Base-by-base conservation (phyloP, 2,113 vertebrate species). In the Bucco capensis region DNA sequence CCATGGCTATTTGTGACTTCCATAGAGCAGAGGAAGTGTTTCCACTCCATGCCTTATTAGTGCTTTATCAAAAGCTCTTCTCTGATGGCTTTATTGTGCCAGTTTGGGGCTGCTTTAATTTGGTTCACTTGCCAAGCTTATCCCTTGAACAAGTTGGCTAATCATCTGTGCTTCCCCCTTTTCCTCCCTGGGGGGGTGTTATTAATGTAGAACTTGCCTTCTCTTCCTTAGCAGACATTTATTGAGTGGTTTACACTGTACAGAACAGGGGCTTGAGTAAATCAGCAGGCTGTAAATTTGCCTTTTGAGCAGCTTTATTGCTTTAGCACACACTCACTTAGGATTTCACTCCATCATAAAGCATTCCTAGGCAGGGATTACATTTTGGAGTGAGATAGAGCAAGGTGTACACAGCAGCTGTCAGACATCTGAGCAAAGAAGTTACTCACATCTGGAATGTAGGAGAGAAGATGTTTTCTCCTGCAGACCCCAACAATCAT, bases 81-180 rank as follows among this genome's bases (percentile, higher is more conserved):
- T 61, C 37, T 87, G 72, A 69, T 56, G 60, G 67, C 54, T 94
- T 88, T 93, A 71, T 94, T 46, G 42, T 31, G 51, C 27, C 47
- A 51, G n/a, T n/a, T n/a, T n/a, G n/a, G n/a, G n/a, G n/a, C n/a
- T n/a, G n/a, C n/a, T n/a, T n/a, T n/a, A n/a, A n/a, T n/a, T n/a
- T n/a, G n/a, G 90, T 96, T 97, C 33, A 38, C 96, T 91, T 95
- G 93, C 91, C 90, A 96, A 91, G 84, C 93, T 95, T 92, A 91
- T 96, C 97, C 93, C 76, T 94, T 75, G 94, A 96, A 94, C 87
- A 94, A 83, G 77, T 96, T 96, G 86, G 76, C 73, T 95, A 95
- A 97, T 94, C 66, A 87, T 96, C 93, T 95, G 47, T n/a, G 18
- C 96, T 89, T 95, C 92, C 92, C 57, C 62, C 9, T 83, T 93